phyloP scores from a whole-genome alignment of 2,888 invertebrate species.

The Gnatocerus cornutus region DNA sequence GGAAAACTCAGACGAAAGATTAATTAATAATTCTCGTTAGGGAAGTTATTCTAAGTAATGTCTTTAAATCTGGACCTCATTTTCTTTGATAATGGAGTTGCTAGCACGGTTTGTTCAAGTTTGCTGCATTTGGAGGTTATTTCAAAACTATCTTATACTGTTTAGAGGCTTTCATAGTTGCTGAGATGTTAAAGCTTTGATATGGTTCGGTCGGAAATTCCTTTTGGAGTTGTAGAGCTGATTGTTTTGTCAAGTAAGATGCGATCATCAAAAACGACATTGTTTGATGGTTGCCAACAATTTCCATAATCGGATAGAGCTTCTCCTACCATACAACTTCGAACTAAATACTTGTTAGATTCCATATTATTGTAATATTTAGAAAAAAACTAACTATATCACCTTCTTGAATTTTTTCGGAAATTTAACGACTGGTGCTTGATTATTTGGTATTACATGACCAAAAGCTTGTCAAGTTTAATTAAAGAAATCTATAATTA shows the following conservation, averaged over 20 bases:
- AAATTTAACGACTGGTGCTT: too few species aligned
- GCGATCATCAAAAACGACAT: too few species aligned
- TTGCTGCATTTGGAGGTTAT: background rate
- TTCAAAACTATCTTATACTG: slow-evolving; percentile 14
- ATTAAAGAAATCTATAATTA: too few species aligned
- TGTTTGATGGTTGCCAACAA: too few species aligned
- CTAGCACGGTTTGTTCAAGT: background rate
- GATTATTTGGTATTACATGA: too few species aligned
- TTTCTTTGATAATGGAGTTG: slow-evolving; percentile 3
- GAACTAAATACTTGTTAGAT: too few species aligned
- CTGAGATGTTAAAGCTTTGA: background rate
- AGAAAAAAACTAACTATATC: too few species aligned
- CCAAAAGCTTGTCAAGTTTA: too few species aligned
- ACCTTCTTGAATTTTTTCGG: too few species aligned
- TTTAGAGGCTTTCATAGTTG: background rate
- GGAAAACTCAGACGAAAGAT: slow-evolving; percentile 6
- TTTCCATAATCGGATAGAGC: too few species aligned
- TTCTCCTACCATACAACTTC: too few species aligned
- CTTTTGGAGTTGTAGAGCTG: background rate
- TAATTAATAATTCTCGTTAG: slow-evolving; percentile 15
- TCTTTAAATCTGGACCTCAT: slow-evolving; percentile 11
- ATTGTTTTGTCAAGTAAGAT: background rate
- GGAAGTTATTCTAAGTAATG: slow-evolving; percentile 16
- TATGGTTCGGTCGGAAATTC: background rate
- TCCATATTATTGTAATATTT: too few species aligned